These are phyloP conservation scores for Halcyon leucocephala DNA, from an alignment of 2,797 vertebrate species.

Conservation along the genomic window DNA sequence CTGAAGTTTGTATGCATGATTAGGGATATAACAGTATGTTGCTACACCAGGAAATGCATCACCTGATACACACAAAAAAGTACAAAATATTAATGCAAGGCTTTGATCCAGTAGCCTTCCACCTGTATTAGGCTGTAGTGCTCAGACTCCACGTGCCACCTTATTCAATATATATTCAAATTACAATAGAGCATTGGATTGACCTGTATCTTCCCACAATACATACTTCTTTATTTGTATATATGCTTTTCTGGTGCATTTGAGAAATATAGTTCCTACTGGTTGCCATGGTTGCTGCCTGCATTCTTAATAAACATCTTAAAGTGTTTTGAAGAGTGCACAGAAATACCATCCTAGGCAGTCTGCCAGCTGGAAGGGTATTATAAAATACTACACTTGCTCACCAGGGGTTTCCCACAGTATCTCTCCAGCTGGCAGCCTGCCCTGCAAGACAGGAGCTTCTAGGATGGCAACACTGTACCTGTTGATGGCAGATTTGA, in stretches of 20 bases:
- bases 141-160: neutral
- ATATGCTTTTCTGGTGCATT: neutral
- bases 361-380: constrained; percentile 55
- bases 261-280: constrained; percentile 10
- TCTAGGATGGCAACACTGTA: constrained; percentile 16
- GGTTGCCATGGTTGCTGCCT: constrained; percentile 63
- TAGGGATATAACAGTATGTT: neutral
- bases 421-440: constrained; percentile 52
- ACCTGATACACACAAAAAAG: neutral
- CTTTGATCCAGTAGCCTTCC: neutral
- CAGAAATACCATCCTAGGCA: constrained; percentile 48
- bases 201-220: neutral
- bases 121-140: neutral
- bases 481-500: constrained; percentile 36
- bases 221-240: constrained; percentile 18
- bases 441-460: constrained; percentile 34
- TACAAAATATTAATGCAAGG: neutral
- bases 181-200: neutral
- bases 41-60: neutral
- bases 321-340: constrained; percentile 39
- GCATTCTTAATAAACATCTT: constrained; percentile 55
- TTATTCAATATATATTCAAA: neutral
- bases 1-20: neutral
- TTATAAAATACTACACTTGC: constrained; percentile 45
- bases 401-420: constrained; percentile 60